Evolutionary conservation across 2,797 vertebrate species (phyloP), one percentile per base, ranked within the genome.

Genomic region (Taenioides sp.): DNA sequence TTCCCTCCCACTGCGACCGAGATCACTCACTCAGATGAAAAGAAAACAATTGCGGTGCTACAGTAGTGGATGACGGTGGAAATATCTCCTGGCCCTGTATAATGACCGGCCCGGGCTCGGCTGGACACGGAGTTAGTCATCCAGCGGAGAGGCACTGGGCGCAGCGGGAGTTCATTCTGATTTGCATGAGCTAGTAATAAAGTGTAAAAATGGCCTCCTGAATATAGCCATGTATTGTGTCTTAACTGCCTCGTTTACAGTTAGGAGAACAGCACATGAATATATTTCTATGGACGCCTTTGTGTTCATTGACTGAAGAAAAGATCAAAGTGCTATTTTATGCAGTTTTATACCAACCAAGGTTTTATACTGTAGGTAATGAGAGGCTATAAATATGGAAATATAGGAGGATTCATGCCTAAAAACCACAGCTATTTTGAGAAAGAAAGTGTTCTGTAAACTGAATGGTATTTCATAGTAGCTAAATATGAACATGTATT

Each of bases 11-110:
- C 82, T 11, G 76, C 1, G 78, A 65, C 76, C 40, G 70, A 84
- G 74, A 87, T 87, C 87, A 81, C 79, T 87, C 75, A 74, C 70
- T 80, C 72, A 70, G 74, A 90, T 89, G 84, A 91, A 91, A 88
- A 78, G 76, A 85, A 90, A 91, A 89, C 76, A 78, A 89, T 88
- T 85, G 87, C 83, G 87, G 81, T 77, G 79, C 79, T 72, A 66
- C 63, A 73, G 79, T 67, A 20, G 65, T 27, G 73, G 74, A 84
- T 76, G 83, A 71, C 37, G n/a, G 69, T 62, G 59, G 75, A 80
- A 83, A 85, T 77, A 88, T 82, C 71, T 11, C 43, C 84, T 69
- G 71, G 63, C 85, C 75, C 50, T 73, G 63, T 80, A 71, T 80
- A 88, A 88, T 75, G 83, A 89, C 82, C 76, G n/a, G 65, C 76